Evolutionary conservation across 2,888 invertebrate species (phyloP).

Genomic region (Orchestes rusci): DNA sequence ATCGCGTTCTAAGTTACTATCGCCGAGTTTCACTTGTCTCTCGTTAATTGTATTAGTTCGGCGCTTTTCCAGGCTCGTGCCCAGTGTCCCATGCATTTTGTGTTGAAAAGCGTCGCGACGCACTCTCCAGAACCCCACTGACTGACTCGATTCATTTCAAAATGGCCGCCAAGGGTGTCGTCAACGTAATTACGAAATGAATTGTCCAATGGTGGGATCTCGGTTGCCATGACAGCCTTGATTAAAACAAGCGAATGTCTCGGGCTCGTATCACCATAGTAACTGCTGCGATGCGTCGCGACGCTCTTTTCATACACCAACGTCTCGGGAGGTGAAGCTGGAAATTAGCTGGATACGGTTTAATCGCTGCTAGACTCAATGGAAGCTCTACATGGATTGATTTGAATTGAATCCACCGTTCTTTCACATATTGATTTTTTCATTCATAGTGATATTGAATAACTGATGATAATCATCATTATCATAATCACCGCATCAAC

Average conservation of each 20-base stretch:
- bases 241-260: conserved; percentile 48
- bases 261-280: conserved; percentile 42
- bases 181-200: conserved; percentile 48
- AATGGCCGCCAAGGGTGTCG: conserved; percentile 49
- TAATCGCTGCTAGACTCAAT: too few species aligned
- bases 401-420: too few species aligned
- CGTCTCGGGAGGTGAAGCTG: conserved; percentile 34
- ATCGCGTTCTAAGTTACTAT: conserved; percentile 39
- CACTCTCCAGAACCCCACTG: conserved; percentile 23
- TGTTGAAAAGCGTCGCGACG: conserved; percentile 19
- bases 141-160: conserved; percentile 43
- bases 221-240: conserved; percentile 48
- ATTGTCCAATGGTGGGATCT: conserved; percentile 49
- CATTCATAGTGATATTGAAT: too few species aligned
- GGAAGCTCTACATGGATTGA: too few species aligned
- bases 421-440: too few species aligned
- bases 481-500: too few species aligned
- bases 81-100: conserved; percentile 32
- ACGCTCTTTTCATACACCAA: conserved; percentile 31
- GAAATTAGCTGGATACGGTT: conserved; percentile 23
- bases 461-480: too few species aligned
- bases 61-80: conserved; percentile 40
- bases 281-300: conserved; percentile 38
- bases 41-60: conserved; percentile 48
- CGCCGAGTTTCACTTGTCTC: conserved; percentile 48